Conservation (phyloP, 2,888 invertebrate species). For the Gastrophysa polygoni region DNA sequence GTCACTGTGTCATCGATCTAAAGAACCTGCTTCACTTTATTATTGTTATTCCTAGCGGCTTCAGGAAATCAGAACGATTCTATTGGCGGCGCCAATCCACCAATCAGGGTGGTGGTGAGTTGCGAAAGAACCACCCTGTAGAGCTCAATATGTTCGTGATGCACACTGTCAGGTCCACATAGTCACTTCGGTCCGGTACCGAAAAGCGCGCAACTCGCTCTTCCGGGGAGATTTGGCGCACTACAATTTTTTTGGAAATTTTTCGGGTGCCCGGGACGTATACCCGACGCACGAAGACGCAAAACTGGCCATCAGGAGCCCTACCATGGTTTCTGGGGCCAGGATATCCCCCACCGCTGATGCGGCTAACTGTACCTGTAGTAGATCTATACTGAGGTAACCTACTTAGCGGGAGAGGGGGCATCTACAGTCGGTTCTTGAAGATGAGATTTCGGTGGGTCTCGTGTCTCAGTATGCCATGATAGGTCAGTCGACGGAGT, state of each 20-base stretch:
- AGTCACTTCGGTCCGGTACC: too few relatives aligned
- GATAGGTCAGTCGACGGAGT: too few relatives aligned
- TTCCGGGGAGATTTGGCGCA: background rate
- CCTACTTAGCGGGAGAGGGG: conserved; percentile 54
- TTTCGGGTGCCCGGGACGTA: conserved; percentile 38
- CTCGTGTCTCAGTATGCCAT: conserved; percentile 3
- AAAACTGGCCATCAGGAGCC: conserved; percentile 55
- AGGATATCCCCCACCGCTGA: conserved; percentile 39
- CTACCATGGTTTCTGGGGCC: conserved; percentile 48
- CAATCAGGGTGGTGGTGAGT: background rate
- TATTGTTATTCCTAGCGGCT: too few relatives aligned
- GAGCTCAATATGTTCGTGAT: too few relatives aligned
- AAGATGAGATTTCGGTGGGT: conserved; percentile 49
- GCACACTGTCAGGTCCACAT: too few relatives aligned
- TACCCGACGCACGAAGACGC: conserved; percentile 48
- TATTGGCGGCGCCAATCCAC: background rate
- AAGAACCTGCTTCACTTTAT: background rate
- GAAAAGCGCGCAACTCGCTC: too few relatives aligned
- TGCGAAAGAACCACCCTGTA: background rate
- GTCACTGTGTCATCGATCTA: conserved; percentile 48
- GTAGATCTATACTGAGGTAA: conserved; percentile 57
- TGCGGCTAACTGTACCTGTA: conserved; percentile 58
- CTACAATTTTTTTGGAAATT: conserved; percentile 15
- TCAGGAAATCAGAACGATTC: too few relatives aligned
- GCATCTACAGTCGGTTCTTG: conserved; percentile 43